Base-by-base conservation (phyloP, 2,888 invertebrate species). In the Octodonta nipae region DNA sequence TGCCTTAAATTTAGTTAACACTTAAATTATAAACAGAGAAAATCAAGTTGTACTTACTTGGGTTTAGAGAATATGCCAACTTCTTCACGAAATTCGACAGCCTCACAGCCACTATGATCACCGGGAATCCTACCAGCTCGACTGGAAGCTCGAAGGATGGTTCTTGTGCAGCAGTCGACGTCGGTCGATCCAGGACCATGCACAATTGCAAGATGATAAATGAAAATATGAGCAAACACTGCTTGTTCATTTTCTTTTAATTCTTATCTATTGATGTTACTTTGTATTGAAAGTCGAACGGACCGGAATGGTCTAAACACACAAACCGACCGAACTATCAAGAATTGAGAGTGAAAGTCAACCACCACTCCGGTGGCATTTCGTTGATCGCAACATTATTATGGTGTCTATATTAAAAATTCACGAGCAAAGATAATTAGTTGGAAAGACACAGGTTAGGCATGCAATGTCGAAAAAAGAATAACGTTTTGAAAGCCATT, bases 31-130 rank as follows among this genome's bases (percentile, higher is more conserved):
- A n/a, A n/a, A n/a, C n/a, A n/a, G n/a, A n/a, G n/a, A n/a, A n/a
- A n/a, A n/a, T n/a, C n/a, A n/a, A 22, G 2, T 22, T 3, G 11
- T 42, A 57, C 73, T 70, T 66, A 86, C 86, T 75, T 64, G 86
- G 85, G 64, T 71, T 83, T 17, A 86, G 60, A 2, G 85, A 81
- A 62, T 86, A 86, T 1, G 79, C 74, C 37, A 86, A 63, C 56
- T 84, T 85, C 63, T 83, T 85, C 40, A 84, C 72, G 54, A 86
- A 86, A 62, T 84, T 85, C 1, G 82, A 75, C 32, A 85, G 60
- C 44, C 78, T 68, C 7, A 86, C 85, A 15, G 80, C 79, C 5
- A 81, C 61, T 30, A 85, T 75, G 45, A 86, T 86, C 38, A 84
- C 74, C 1, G 86, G 86, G 52, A 86, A 86, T 14, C 86, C 86